Evolutionary conservation across 2,888 invertebrate species (phyloP), one percentile per base, ranked within the genome.

Genomic region (Ganaspis brasiliensis): DNA sequence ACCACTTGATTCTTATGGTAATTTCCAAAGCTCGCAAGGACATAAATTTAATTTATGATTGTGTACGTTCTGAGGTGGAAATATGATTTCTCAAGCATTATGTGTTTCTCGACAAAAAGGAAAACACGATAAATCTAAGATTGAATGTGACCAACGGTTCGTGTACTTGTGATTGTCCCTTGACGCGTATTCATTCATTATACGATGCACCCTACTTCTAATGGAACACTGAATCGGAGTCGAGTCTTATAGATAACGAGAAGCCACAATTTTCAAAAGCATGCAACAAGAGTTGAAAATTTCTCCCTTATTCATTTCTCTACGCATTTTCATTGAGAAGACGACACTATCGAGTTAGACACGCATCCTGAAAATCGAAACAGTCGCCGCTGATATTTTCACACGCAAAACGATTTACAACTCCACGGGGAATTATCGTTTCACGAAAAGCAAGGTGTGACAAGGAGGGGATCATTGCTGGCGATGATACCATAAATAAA

Each of bases 371-470:
- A 21, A 67, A 67, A 59, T 59, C 8, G 57, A 59, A 26, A 59
- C n/a, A 59, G 57, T 57, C 26, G 57, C 31, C 57, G n/a, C 57
- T 67, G 67, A 67, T 67, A 67, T 67, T 67, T 67, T 67, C 67
- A 67, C 67, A 67, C 67, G 67, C 67, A 67, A 67, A 67, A 67
- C 67, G 67, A 67, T 67, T 63, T 63, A 63, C 63, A 67, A 67
- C 67, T 37, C 67, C 67, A 67, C 67, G 26, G 67, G 67, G 45
- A 67, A 67, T 67, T 40, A 67, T 67, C 45, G 67, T 45, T 67
- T 45, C 21, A 67, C 24, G 45, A 45, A 45, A 67, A 40, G 67
- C 67, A 67, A 67, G 67, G 67, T 67, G 67, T 67, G 67, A 45
- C 21, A 67, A 67, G 45, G 67, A 40, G 45, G 24, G 67, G 40